Percentiles rank a stretch among this genome's conserved stretches.
phyloP scores from a whole-genome alignment of 2,797 vertebrate species.

The Sphaeramia orbicularis region DNA sequence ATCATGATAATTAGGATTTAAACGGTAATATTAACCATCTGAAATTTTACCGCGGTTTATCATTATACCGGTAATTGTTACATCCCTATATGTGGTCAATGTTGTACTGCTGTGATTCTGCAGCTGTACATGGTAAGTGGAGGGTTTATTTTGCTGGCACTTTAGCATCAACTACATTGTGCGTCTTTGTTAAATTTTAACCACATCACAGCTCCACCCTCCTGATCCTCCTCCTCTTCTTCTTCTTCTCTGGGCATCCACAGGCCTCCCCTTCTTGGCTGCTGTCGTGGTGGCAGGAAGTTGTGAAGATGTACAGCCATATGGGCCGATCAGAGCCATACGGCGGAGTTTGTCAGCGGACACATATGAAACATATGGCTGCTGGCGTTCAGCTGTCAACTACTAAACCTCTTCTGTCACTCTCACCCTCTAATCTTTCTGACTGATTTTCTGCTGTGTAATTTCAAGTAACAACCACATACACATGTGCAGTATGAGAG shows the following conservation, averaged over 20 bases:
- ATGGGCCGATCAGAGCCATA: constrained; percentile 53
- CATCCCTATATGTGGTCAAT: not conserved
- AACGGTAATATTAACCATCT: no score
- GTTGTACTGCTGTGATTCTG: not conserved
- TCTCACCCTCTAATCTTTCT: constrained; percentile 43
- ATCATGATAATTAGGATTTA: no score
- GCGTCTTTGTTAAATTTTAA: not conserved
- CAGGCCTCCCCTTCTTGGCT: constrained; percentile 21
- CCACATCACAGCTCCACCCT: constrained; percentile 17
- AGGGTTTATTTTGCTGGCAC: constrained; percentile 14
- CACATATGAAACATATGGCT: constrained; percentile 63
- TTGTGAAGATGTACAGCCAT: constrained; percentile 33
- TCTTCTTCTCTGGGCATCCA: constrained; percentile 15
- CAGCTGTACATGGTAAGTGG: not conserved
- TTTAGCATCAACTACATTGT: constrained; percentile 10
- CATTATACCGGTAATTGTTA: no score
- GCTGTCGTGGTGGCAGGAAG: constrained; percentile 40
- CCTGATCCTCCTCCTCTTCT: not conserved
- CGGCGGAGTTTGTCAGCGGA: constrained; percentile 27
- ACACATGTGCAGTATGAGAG: constrained; percentile 6
- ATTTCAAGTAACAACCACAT: constrained; percentile 31
- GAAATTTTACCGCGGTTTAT: no score
- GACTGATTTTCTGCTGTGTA: constrained; percentile 9
- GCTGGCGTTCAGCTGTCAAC: constrained; percentile 47
- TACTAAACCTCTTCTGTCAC: constrained; percentile 40